Evolutionary conservation across 2,888 invertebrate genomes (phyloP), one percentile per base, ranked within the genome.

Genomic region (Boloria selene): DNA sequence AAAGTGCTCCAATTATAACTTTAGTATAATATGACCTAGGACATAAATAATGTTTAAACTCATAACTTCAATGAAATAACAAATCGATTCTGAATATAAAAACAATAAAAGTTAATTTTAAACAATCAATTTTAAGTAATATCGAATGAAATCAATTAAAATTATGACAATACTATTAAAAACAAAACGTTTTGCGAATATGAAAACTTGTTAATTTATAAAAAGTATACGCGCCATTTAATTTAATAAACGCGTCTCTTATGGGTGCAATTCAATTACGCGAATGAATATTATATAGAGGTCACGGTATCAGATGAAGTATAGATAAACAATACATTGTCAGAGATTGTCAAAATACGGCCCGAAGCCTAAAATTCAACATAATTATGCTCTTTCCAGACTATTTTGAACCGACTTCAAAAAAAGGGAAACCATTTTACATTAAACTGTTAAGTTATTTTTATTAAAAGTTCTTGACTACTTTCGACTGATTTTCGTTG

Each of bases 281-380:
- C 71, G 69, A 69, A 76, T 72, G 68, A 62, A 67, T 70, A 73
- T 61, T 75, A 71, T 65, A 67, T 67, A 65, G 71, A 73, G 73
- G 73, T 73, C 72, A 72, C 22, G 59, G 59, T 62, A 60, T 70
- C 64, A 69, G 72, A 72, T 71, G 73, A 67, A 77, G 74, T 76
- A 77, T 80, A 79, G 76, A 79, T 75, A 80, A 81, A 85, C 83
- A 82, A 83, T 85, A 85, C 79, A 81, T 79, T 76, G 81, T 82
- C 76, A 75, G 73, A 76, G 42, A 7, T 13, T 13, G 16, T 59
- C 31, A 59, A n/a, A 3, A 17, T 38, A 10, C 31, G 49, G 59
- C 7, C 50, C 59, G 47, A 22, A 4, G 13, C n/a, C n/a, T 16
- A n/a, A 49, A 49, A n/a, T 7, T 16, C 0, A 14, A 49, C 7